These are phyloP conservation scores for Hydrolagus affinis DNA, from an alignment of 2,113 vertebrate species.

Conservation along the genomic window DNA sequence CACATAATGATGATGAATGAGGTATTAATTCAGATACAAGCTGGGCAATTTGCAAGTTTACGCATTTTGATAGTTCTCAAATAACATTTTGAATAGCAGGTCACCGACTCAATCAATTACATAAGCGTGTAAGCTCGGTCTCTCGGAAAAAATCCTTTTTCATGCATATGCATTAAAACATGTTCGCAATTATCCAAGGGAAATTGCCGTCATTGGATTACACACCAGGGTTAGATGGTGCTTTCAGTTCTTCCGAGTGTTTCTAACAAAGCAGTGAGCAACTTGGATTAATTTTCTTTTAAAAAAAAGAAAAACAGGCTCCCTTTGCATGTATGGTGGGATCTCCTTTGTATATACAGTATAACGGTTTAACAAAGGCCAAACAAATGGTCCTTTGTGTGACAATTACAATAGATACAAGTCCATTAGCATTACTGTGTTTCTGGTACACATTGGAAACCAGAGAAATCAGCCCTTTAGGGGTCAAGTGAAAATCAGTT, in stretches of 20 bases:
- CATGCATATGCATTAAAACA: constrained; percentile 99
- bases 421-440: neutral
- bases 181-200: constrained; percentile 98
- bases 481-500: constrained; percentile 1
- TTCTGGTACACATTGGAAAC: neutral
- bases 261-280: constrained; percentile 57
- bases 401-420: constrained; percentile 10
- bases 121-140: constrained; percentile 84
- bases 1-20: constrained; percentile 99
- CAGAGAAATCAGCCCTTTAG: neutral
- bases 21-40: constrained; percentile 99
- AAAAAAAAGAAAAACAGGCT: neutral
- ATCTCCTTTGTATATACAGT: neutral
- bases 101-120: constrained; percentile 99
- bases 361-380: neutral
- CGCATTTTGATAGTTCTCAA: constrained; percentile 99
- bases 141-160: constrained; percentile 86
- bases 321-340: neutral
- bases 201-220: constrained; percentile 98
- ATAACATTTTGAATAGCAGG: constrained; percentile 99
- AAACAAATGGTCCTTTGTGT: neutral
- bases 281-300: neutral
- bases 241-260: constrained; percentile 60
- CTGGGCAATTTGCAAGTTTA: constrained; percentile 99
- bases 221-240: constrained; percentile 70